phyloP scores from a whole-genome alignment of 2,888 invertebrate genomes.

The Exocentrus adspersus region DNA sequence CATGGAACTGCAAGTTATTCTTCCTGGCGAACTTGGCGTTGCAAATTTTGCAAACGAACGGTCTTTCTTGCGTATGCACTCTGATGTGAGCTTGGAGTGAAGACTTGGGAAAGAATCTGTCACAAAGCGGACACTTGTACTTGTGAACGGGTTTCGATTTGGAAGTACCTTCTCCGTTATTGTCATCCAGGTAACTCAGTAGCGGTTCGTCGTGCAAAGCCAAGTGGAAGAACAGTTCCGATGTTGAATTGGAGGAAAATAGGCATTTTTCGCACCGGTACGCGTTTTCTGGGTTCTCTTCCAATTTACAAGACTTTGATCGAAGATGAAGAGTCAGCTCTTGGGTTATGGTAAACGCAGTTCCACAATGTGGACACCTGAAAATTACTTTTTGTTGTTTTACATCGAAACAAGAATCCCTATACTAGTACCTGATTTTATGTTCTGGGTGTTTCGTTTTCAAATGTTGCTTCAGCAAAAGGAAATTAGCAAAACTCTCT shows the following conservation, averaged over 20 bases:
- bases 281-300: slow-evolving; percentile 41
- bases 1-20: slow-evolving; percentile 73
- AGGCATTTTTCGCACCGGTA: slow-evolving; percentile 70
- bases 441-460: slow-evolving; percentile 70
- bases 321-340: slow-evolving; percentile 79
- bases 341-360: slow-evolving; percentile 75
- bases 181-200: slow-evolving; percentile 50
- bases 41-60: slow-evolving; percentile 74
- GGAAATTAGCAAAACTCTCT: slow-evolving; percentile 66
- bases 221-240: slow-evolving; percentile 79
- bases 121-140: slow-evolving; percentile 76
- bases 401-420: neutral
- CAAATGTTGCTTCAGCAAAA: slow-evolving; percentile 72
- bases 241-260: slow-evolving; percentile 72
- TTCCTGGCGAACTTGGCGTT: slow-evolving; percentile 73
- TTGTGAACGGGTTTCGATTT: slow-evolving; percentile 60
- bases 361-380: slow-evolving; percentile 79
- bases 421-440: slow-evolving; percentile 68
- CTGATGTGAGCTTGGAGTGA: slow-evolving; percentile 77
- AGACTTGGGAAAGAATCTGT: slow-evolving; percentile 71
- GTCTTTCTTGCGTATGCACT: slow-evolving; percentile 79
- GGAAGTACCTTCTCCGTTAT: slow-evolving; percentile 29
- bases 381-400: slow-evolving; percentile 46
- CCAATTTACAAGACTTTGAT: slow-evolving; percentile 68
- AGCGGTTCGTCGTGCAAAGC: slow-evolving; percentile 71